Conservation (phyloP, 2,113 vertebrate genomes). For the Gavialis gangeticus region DNA sequence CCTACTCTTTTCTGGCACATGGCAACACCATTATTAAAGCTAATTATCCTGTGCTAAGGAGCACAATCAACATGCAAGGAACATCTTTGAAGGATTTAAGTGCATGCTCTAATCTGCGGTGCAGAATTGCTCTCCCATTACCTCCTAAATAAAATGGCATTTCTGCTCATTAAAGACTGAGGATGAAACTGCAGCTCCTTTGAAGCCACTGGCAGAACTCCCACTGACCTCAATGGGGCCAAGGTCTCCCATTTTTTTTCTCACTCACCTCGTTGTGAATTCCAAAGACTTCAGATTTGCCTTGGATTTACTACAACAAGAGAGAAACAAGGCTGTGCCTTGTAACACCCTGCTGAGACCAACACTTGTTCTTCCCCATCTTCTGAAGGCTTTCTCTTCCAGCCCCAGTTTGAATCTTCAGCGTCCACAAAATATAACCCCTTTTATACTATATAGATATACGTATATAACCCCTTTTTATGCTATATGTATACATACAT, state of each 20-base stretch:
- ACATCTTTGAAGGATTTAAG: constrained; percentile 49
- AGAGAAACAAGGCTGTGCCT: neutral
- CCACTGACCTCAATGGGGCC: neutral
- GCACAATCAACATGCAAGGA: constrained; percentile 21
- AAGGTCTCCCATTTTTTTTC: neutral
- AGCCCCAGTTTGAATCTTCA: neutral
- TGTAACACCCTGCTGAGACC: neutral
- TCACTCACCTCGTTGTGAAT: neutral
- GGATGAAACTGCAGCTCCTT: constrained; percentile 8
- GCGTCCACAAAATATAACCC: neutral
- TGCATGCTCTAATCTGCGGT: constrained; percentile 12
- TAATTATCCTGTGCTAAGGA: constrained; percentile 53
- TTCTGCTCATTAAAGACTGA: constrained; percentile 55
- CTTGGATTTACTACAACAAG: neutral
- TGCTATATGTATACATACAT: too few relatives aligned
- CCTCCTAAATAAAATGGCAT: constrained; percentile 35
- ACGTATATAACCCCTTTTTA: too few relatives aligned
- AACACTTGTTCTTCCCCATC: neutral
- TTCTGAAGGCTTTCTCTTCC: neutral
- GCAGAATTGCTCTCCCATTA: constrained; percentile 23
- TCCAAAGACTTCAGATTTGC: neutral
- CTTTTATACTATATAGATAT: neutral
- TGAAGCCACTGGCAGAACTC: constrained; percentile 37
- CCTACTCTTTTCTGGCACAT: neutral
- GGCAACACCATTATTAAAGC: constrained; percentile 24